These are phyloP conservation scores for Callipepla californica DNA, from an alignment of 2,113 vertebrate genomes.

Conservation along the genomic window DNA sequence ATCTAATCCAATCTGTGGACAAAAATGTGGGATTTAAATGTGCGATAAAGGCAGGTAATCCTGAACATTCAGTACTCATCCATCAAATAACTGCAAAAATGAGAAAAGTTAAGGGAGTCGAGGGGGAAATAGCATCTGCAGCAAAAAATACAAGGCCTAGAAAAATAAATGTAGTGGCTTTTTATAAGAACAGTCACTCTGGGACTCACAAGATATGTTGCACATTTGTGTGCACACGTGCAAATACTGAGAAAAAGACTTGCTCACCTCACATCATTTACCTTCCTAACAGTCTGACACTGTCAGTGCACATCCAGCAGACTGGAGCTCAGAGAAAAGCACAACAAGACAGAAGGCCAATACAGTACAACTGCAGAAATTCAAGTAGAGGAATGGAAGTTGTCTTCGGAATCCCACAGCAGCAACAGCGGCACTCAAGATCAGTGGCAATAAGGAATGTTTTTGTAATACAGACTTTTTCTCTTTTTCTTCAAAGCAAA, in stretches of 20 bases:
- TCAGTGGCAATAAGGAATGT: slow-evolving; percentile 30
- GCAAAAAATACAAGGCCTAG: neutral
- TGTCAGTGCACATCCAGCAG: neutral
- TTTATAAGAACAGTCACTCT: slow-evolving; percentile 26
- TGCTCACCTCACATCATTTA: slow-evolving; percentile 1
- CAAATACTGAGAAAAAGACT: slow-evolving; percentile 8
- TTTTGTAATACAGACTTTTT: neutral
- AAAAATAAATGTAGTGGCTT: slow-evolving; percentile 61
- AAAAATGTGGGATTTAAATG: neutral
- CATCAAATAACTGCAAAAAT: neutral
- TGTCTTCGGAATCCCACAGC: slow-evolving; percentile 33
- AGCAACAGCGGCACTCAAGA: slow-evolving; percentile 30
- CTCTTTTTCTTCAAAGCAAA: neutral
- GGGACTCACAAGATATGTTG: slow-evolving; percentile 1
- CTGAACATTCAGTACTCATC: slow-evolving; percentile 1
- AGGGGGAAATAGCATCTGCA: neutral
- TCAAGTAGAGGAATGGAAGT: slow-evolving; percentile 52
- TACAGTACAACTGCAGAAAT: slow-evolving; percentile 53
- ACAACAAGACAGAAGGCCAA: neutral
- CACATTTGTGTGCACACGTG: neutral
- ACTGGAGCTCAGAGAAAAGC: neutral
- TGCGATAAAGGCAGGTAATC: slow-evolving; percentile 5
- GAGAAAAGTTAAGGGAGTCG: neutral
- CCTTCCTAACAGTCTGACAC: neutral
- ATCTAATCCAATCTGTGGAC: neutral